phyloP scores from a whole-genome alignment of 2,888 invertebrate species.

The Eristalinus sepulchralis region DNA sequence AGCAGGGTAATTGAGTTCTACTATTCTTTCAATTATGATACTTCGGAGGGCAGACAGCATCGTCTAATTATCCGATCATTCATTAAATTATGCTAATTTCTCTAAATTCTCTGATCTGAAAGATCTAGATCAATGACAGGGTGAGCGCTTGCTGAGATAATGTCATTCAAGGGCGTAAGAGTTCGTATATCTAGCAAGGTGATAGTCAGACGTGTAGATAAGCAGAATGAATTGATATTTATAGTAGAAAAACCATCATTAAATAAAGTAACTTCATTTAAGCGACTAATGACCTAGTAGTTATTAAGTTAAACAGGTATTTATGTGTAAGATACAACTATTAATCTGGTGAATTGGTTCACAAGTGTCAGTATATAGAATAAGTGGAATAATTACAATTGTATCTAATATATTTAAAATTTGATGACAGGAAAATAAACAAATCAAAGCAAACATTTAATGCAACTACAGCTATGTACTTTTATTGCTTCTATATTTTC shows the following conservation, averaged over 20 bases:
- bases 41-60: constrained; percentile 26
- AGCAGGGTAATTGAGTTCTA: constrained; percentile 31
- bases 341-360: no score
- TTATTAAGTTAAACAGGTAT: no score
- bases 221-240: neutral
- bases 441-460: no score
- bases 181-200: neutral
- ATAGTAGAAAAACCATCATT: neutral
- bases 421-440: no score
- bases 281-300: neutral
- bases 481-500: no score
- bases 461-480: no score
- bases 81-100: constrained; percentile 63
- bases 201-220: neutral
- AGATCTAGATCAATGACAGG: neutral
- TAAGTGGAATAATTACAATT: no score
- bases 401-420: no score
- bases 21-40: constrained; percentile 42
- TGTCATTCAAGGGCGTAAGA: neutral
- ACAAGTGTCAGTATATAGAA: no score
- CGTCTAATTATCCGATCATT: constrained; percentile 47
- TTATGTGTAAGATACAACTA: no score
- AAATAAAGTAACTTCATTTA: neutral
- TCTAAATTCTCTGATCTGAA: no score
- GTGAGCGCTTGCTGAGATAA: neutral